These are phyloP conservation scores for Pangasius krempfi DNA, from an alignment of 2,797 vertebrate genomes.

Conservation along the genomic window DNA sequence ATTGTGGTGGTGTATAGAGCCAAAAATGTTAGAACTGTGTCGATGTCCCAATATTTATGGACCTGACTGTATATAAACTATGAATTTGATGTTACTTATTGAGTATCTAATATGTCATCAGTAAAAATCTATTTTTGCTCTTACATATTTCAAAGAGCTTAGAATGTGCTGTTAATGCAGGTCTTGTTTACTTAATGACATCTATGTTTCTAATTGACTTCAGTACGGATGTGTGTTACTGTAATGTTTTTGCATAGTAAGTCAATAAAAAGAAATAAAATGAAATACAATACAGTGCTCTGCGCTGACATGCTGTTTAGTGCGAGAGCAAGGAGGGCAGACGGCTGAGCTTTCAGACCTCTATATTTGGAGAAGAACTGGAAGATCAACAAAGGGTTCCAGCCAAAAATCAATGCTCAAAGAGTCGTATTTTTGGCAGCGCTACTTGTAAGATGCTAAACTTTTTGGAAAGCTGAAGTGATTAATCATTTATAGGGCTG, in stretches of 20 bases:
- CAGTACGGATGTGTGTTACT: not conserved
- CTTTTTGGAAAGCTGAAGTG: constrained; percentile 33
- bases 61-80: not conserved
- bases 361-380: constrained; percentile 5
- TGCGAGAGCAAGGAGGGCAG: not conserved
- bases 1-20: too few species aligned
- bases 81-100: not conserved
- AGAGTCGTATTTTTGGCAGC: not conserved
- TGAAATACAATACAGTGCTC: too few species aligned
- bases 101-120: not conserved
- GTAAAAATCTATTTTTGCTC: not conserved
- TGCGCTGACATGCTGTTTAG: not conserved
- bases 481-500: constrained; percentile 29
- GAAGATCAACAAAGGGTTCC: not conserved
- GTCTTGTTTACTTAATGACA: not conserved
- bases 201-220: not conserved
- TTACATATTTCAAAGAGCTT: not conserved
- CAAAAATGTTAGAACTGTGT: too few species aligned
- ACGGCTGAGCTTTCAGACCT: not conserved
- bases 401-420: not conserved
- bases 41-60: too few species aligned
- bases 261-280: not conserved
- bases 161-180: constrained; percentile 27
- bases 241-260: not conserved
- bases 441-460: not conserved